phyloP scores from a whole-genome alignment of 2,888 invertebrate species.

The Clusia tigrina region DNA sequence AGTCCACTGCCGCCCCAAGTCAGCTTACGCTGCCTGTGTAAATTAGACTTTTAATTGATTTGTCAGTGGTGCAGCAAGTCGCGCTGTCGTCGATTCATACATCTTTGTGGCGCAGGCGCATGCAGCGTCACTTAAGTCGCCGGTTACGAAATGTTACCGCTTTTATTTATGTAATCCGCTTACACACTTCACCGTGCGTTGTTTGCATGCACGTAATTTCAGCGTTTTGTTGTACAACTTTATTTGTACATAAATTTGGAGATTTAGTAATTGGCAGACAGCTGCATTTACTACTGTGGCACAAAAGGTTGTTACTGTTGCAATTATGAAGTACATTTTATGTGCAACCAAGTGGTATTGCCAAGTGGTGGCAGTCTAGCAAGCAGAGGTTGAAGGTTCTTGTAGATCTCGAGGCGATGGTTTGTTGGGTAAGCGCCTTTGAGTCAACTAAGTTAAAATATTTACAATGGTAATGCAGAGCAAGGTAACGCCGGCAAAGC shows the following conservation, averaged over 20 bases:
- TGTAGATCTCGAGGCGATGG: no score
- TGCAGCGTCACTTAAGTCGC: constrained; percentile 21
- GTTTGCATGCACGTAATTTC: no score
- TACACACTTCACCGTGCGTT: not conserved
- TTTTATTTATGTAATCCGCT: constrained; percentile 16
- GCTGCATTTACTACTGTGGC: not conserved
- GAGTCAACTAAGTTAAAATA: no score
- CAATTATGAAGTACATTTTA: no score
- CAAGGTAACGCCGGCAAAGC: no score
- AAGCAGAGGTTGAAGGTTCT: no score
- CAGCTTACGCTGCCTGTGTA: constrained; percentile 38
- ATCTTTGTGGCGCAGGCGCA: not conserved
- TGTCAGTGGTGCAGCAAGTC: constrained; percentile 50
- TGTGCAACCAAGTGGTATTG: no score
- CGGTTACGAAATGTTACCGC: constrained; percentile 29
- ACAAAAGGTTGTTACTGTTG: no score
- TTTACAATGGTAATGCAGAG: no score
- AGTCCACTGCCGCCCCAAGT: no score
- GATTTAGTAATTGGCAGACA: constrained; percentile 42
- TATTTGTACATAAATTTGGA: constrained; percentile 44
- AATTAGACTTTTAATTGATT: constrained; percentile 56
- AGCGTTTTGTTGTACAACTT: constrained; percentile 23
- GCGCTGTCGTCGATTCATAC: constrained; percentile 34
- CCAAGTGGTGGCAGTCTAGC: no score
- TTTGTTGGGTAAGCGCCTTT: no score